phyloP scores from a whole-genome alignment of 2,888 invertebrate species.

The Noctua comes region DNA sequence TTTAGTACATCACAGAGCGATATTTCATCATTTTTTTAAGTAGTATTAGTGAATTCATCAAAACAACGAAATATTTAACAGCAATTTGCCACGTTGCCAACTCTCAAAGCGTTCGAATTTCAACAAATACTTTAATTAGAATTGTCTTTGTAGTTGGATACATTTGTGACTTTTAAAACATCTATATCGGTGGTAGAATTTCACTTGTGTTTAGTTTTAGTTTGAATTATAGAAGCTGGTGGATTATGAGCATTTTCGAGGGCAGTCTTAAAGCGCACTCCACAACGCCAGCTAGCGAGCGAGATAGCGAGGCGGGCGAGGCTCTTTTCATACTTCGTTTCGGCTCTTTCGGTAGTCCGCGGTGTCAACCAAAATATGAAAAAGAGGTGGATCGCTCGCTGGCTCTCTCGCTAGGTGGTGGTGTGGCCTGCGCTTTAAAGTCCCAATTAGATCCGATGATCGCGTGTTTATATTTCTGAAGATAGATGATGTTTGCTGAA shows the following conservation, averaged over 20 bases:
- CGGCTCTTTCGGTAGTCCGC: no score
- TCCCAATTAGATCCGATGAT: no score
- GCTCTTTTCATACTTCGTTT: no score
- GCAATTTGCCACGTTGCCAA: not conserved
- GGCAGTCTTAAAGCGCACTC: not conserved
- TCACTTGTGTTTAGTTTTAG: not conserved
- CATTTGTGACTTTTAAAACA: not conserved
- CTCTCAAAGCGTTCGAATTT: not conserved
- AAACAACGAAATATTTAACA: not conserved
- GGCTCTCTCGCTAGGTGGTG: no score
- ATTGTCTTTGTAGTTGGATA: not conserved
- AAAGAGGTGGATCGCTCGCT: no score
- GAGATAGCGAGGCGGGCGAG: no score
- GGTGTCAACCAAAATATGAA: no score
- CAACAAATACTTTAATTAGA: not conserved
- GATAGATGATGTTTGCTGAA: not conserved
- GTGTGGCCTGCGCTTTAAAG: not conserved
- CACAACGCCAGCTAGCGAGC: no score
- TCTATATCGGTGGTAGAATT: no score
- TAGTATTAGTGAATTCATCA: not conserved
- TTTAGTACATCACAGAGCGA: not conserved
- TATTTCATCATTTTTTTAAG: not conserved
- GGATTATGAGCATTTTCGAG: conserved; percentile 8
- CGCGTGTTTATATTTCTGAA: no score
- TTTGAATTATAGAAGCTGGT: not conserved